Evolutionary conservation across 1,140 invertebrate genomes (phyloP).

Genomic region (Papilio dardanus): DNA sequence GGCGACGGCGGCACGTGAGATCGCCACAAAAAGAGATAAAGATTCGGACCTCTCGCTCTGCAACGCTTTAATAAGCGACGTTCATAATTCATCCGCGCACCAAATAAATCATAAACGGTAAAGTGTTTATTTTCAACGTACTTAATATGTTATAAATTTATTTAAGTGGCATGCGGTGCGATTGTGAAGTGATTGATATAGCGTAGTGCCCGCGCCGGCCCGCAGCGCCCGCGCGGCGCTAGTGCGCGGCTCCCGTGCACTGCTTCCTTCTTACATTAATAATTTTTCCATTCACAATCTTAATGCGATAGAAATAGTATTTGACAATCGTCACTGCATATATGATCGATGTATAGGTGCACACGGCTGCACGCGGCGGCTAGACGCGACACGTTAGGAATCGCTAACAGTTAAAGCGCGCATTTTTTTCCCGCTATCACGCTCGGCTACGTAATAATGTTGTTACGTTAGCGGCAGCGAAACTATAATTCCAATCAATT

Average conservation of each 20-base stretch:
- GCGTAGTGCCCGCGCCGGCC: slow-evolving; percentile 44
- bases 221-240: slow-evolving; percentile 37
- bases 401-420: slow-evolving; percentile 20
- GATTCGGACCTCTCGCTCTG: slow-evolving; percentile 70
- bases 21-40: slow-evolving; percentile 73
- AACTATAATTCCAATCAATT: slow-evolving; percentile 35
- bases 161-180: slow-evolving; percentile 78
- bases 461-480: slow-evolving; percentile 29
- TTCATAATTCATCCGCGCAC: slow-evolving; percentile 75
- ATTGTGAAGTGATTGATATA: slow-evolving; percentile 79
- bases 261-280: not conserved
- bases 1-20: slow-evolving; percentile 73
- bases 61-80: slow-evolving; percentile 68
- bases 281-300: not conserved
- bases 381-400: slow-evolving; percentile 9
- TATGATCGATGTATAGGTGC: not conserved
- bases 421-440: slow-evolving; percentile 10
- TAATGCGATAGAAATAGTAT: not conserved
- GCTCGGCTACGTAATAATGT: slow-evolving; percentile 22
- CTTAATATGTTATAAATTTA: slow-evolving; percentile 82
- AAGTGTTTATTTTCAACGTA: slow-evolving; percentile 81
- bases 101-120: slow-evolving; percentile 80
- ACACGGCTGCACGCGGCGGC: not conserved
- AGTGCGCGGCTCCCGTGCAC: not conserved
- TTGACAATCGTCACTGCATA: not conserved